Evolutionary conservation across 2,113 vertebrate genomes (phyloP).

Genomic region (Silurus asotus): DNA sequence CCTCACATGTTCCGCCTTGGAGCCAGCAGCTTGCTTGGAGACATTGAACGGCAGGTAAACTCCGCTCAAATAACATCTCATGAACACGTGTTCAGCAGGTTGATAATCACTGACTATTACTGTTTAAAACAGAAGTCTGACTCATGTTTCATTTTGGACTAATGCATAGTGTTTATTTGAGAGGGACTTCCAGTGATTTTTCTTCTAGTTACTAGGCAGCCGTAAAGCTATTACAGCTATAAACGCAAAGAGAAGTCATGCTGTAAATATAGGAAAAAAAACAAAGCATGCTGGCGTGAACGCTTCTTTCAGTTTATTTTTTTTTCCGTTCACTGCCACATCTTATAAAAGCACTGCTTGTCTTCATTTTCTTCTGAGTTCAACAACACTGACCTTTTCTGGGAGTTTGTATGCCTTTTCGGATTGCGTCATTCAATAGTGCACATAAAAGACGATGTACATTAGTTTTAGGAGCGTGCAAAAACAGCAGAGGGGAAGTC

Average conservation of each 20-base stretch:
- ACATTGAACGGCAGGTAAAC: conserved; percentile 92
- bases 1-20: conserved; percentile 90
- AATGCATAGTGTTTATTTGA: not conserved
- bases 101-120: conserved; percentile 32
- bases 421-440: not conserved
- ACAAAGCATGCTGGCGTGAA: not conserved
- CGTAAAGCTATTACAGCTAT: conserved; percentile 1
- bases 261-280: conserved; percentile 13
- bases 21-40: conserved; percentile 87
- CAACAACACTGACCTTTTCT: not conserved
- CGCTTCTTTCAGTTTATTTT: not conserved
- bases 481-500: not conserved
- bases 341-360: conserved; percentile 5
- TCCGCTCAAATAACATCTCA: not conserved
- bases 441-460: not conserved
- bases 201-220: not conserved
- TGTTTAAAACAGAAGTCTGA: conserved; percentile 12
- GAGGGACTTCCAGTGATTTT: not conserved
- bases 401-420: not conserved
- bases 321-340: not conserved
- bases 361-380: not conserved
- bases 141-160: not conserved
- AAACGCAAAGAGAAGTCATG: conserved; percentile 3
- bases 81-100: not conserved
- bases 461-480: not conserved